Evolutionary conservation across 2,113 vertebrate species (phyloP), one percentile per base, ranked within the genome.

Genomic region (Sturnira hondurensis): DNA sequence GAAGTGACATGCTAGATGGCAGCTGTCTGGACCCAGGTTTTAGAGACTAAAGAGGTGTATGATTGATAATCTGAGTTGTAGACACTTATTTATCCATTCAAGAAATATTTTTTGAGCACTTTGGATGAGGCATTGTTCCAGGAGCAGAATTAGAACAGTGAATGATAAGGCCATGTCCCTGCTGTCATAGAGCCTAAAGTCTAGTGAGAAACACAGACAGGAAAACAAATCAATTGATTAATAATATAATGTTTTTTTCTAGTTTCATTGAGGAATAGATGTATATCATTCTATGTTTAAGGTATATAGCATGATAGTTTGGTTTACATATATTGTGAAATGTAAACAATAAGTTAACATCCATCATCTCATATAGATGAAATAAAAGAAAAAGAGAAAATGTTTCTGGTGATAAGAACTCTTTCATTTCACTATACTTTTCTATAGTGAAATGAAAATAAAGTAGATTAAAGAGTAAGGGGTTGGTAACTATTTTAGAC

Each of bases 361-460:
- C 24, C 26, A 24, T 50, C 33, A 81, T 61, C 52, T 87, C 65
- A 52, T 41, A 80, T 38, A 31, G 22, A 68, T 43, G 31, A 71
- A 80, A 61, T 43, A 38, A 71, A 80, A 61, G 68, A 20, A 68
- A 93, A 71, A 85, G n/a, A 56, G 61, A 89, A 88, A 89, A 65
- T 50, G 31, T 9, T 70, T 24, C 52, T 71, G 86, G 20, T 71
- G 26, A 41, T 93, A 45, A 81, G 36, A 93, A 52, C 28, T 81
- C 41, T 93, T 78, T n/a, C n/a, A n/a, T n/a, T n/a, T n/a, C n/a
- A 91, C 89, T 78, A 11, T 77, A 71, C 80, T 70, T 87, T 87
- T 73, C 63, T 74, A 28, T 47, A 81, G 41, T 80, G 28, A 95
- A 89, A 68, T 84, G 41, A 68, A 92, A 83, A 54, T 67, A 74